Evolutionary conservation across 1,140 invertebrate species (phyloP), one percentile per base, ranked within the genome.

Genomic region (Temnothorax nylanderi): DNA sequence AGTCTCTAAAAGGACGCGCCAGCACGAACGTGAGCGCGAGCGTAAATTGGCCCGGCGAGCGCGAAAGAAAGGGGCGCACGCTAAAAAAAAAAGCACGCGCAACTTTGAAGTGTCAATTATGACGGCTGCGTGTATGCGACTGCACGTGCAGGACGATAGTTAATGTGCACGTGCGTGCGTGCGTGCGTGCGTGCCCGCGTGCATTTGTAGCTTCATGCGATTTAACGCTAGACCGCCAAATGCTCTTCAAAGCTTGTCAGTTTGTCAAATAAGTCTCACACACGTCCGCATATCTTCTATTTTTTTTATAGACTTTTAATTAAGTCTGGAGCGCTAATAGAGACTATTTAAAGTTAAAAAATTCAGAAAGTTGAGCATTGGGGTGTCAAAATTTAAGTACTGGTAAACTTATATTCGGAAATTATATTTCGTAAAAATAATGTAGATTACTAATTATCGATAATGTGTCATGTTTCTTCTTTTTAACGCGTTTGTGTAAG

Each of bases 61-160:
- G 69, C 80, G 56, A 71, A 56, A 71, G 78, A 84, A 84, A 84
- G 41, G 41, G 54, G 37, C 67, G 34, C 26, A 18, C 11, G 34
- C 5, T 34, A 47, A 62, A 74, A 78, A 78, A 78, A 77, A 49
- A 81, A 58, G 37, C 49, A 72, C 26, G 41, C 26, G 41, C 69
- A 74, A 74, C 80, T 74, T 84, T 84, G 37, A 84, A 84, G 80
- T 74, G 80, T 84, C 69, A 84, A 84, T 84, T 84, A 84, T 84
- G 67, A 26, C 69, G 58, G 67, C 77, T 80, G 77, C 34, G 77
- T 54, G 77, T 54, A 71, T 32, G 65, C 37, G 62, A 56, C 77
- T 69, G 77, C 76, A 65, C 60, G 60, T 78, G 76, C 77, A 67
- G 62, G 47, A 54, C 47, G 64, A 71, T 71, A 58, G 51, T 82